Percentiles rank a stretch among this genome's conserved stretches.
phyloP scores from a whole-genome alignment of 2,113 vertebrate genomes.

The Strigops habroptila region DNA sequence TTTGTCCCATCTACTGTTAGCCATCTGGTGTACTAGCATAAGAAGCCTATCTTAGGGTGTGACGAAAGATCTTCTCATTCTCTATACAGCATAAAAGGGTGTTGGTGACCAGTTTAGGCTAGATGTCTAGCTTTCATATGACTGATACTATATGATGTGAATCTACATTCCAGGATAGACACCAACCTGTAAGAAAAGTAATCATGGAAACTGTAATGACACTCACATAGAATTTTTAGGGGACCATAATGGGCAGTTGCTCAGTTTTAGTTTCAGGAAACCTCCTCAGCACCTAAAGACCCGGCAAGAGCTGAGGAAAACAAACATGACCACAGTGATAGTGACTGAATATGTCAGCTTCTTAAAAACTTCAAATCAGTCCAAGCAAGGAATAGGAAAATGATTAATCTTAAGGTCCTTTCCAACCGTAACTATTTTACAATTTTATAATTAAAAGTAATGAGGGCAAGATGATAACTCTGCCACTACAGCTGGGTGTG shows the following conservation, averaged over 20 bases:
- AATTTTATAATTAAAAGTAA: background rate
- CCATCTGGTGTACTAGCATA: background rate
- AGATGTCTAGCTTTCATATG: background rate
- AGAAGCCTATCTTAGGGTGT: background rate
- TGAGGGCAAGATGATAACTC: background rate
- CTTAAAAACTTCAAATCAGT: background rate
- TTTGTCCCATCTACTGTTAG: background rate
- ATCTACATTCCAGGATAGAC: background rate
- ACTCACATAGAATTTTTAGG: background rate
- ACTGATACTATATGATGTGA: background rate
- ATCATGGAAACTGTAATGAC: background rate
- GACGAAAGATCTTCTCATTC: background rate
- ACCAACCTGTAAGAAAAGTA: background rate
- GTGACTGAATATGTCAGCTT: background rate
- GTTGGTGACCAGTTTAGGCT: background rate
- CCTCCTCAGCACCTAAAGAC: background rate
- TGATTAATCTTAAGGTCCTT: background rate
- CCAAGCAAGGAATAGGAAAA: background rate
- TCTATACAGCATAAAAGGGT: background rate
- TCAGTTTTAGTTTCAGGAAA: background rate
- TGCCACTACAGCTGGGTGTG: background rate
- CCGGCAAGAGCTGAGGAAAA: background rate
- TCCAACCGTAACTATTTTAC: background rate
- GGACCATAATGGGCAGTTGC: background rate
- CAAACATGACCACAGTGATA: background rate